These are phyloP conservation scores for Puntigrus tetrazona DNA, from an alignment of 2,113 vertebrate genomes.

Conservation along the genomic window DNA sequence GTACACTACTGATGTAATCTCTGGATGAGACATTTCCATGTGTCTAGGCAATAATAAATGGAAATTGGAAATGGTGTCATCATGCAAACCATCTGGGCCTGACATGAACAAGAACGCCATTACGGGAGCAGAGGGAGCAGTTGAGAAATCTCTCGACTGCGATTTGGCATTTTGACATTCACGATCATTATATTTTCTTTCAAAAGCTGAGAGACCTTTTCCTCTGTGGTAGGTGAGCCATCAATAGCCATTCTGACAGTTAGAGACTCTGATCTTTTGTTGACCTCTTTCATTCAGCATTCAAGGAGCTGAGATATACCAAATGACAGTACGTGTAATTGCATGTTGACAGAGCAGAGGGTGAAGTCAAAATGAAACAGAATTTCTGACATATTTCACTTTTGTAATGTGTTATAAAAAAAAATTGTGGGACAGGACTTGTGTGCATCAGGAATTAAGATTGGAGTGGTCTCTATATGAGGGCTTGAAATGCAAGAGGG, in stretches of 20 bases:
- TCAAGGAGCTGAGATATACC: not conserved
- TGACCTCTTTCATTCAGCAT: constrained; percentile 7
- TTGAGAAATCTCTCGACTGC: constrained; percentile 30
- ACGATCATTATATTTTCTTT: constrained; percentile 29
- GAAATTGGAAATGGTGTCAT: constrained; percentile 44
- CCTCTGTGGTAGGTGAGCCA: not conserved
- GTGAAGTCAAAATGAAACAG: not conserved
- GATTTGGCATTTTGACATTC: constrained; percentile 44
- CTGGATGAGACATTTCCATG: constrained; percentile 27
- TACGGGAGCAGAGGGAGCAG: not conserved
- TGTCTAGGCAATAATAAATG: constrained; percentile 42
- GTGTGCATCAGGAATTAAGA: not conserved
- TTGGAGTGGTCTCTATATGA: not conserved
- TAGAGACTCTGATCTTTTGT: constrained; percentile 16
- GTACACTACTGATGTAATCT: constrained; percentile 28
- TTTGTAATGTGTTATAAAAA: not conserved
- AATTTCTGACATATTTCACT: not conserved
- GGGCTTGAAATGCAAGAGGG: not conserved
- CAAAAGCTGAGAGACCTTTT: constrained; percentile 31
- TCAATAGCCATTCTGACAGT: constrained; percentile 5
- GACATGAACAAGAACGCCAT: constrained; percentile 28
- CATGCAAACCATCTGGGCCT: constrained; percentile 36
- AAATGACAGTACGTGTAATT: not conserved
- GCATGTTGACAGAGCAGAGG: not conserved
- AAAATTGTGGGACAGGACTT: not conserved